Evolutionary conservation across 2,113 vertebrate genomes (phyloP).

Genomic region (Forbesichthys papilliferus): DNA sequence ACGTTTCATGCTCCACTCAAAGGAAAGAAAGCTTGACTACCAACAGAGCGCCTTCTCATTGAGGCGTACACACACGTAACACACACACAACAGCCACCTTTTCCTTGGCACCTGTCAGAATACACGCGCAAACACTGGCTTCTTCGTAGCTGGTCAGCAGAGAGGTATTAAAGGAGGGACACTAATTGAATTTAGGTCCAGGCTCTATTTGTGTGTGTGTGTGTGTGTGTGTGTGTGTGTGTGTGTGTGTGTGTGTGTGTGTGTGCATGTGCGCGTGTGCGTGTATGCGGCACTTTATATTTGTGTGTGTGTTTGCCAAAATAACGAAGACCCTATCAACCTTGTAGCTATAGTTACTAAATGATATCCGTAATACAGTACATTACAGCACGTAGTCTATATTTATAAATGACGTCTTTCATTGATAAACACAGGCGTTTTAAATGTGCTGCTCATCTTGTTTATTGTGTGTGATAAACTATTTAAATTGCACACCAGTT

Average conservation of each 20-base stretch:
- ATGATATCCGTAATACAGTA: background rate
- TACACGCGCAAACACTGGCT: constrained; percentile 22
- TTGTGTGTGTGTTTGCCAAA: background rate
- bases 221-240: background rate
- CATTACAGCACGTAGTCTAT: background rate
- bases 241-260: background rate
- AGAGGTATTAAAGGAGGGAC: constrained; percentile 23
- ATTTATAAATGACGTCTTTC: background rate
- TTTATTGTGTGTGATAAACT: background rate
- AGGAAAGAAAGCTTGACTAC: constrained; percentile 9
- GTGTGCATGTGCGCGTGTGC: background rate
- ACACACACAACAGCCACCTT: constrained; percentile 15
- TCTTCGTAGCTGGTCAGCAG: constrained; percentile 42
- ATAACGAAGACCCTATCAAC: background rate
- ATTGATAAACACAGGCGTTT: constrained; percentile 1
- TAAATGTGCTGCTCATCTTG: background rate
- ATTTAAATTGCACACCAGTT: constrained; percentile 11
- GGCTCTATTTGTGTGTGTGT: background rate
- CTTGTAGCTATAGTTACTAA: background rate
- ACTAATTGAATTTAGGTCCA: constrained; percentile 34
- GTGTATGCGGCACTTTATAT: background rate
- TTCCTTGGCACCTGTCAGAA: constrained; percentile 28
- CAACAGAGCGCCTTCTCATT: constrained; percentile 37
- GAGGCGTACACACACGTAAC: constrained; percentile 5
- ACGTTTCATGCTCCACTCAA: constrained; percentile 13